A percentile compares a stretch with the other conserved stretches of the same genome.
phyloP scores from a whole-genome alignment of 2,113 vertebrate species.

The Cranoglanis bouderius region DNA sequence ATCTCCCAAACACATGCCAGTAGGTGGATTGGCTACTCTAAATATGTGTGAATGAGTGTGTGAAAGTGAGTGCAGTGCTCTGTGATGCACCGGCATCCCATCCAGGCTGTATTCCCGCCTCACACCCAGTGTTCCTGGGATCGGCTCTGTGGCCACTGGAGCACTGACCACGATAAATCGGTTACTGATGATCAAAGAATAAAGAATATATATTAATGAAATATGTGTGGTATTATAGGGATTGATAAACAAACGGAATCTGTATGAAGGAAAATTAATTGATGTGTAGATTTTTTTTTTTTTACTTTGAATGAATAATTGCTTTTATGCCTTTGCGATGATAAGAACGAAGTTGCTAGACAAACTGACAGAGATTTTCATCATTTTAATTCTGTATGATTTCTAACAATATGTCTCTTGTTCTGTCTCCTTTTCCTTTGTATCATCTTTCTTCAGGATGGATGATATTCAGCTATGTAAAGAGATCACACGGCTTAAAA shows the following conservation, averaged over 20 bases:
- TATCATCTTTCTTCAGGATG: constrained; percentile 74
- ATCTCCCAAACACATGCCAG: background rate
- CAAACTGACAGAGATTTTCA: background rate
- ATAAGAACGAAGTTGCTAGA: background rate
- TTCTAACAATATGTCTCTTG: background rate
- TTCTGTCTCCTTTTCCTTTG: background rate
- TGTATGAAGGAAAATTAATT: background rate
- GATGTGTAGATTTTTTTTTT: background rate
- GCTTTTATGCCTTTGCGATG: background rate
- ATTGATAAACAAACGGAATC: background rate
- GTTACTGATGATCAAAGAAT: background rate
- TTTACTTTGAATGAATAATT: background rate
- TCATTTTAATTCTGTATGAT: background rate
- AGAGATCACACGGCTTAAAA: constrained; percentile 85
- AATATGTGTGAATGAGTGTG: background rate
- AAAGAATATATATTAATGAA: background rate
- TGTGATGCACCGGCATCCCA: background rate
- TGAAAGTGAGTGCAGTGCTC: background rate
- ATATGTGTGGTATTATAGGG: background rate
- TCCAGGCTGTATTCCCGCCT: background rate
- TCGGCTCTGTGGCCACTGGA: background rate
- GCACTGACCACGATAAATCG: background rate
- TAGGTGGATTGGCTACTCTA: background rate
- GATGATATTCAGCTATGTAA: constrained; percentile 89
- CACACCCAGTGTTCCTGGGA: background rate